Conservation (phyloP, 2,888 invertebrate genomes). For the Pecten maximus region DNA sequence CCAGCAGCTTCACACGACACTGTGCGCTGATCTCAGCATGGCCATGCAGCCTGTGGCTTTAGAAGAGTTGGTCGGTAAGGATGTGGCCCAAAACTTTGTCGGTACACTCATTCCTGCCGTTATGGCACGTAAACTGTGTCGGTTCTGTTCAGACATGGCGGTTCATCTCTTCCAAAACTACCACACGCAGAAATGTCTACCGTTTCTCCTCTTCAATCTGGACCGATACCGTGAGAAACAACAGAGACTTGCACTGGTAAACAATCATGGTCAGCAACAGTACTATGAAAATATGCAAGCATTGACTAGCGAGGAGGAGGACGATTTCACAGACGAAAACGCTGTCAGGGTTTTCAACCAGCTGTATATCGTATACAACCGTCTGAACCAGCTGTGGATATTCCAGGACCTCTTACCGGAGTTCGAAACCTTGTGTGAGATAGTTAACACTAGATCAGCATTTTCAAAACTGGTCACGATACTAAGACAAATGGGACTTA, state of each 20-base stretch:
- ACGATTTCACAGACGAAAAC: not conserved
- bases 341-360: not conserved
- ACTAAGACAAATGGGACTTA: not conserved
- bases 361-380: not conserved
- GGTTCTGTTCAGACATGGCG: slow-evolving; percentile 57
- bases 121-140: slow-evolving; percentile 45
- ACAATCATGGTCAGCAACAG: not conserved
- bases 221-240: not conserved
- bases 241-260: not conserved
- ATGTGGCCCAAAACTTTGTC: slow-evolving; percentile 50
- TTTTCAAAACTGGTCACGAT: not conserved
- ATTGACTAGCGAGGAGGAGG: not conserved
- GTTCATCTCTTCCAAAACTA: slow-evolving; percentile 52
- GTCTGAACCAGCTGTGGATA: slow-evolving; percentile 9
- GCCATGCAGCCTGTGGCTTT: slow-evolving; percentile 51
- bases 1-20: slow-evolving; percentile 55
- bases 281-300: not conserved
- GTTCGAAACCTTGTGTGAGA: not conserved
- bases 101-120: slow-evolving; percentile 54
- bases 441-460: not conserved
- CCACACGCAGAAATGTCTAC: slow-evolving; percentile 1
- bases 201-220: not conserved
- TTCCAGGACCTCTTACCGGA: not conserved
- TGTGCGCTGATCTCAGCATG: slow-evolving; percentile 55
- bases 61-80: slow-evolving; percentile 52